Conservation (phyloP, 64 coral and sea anemone genomes). For the Pocillopora verrucosa region DNA sequence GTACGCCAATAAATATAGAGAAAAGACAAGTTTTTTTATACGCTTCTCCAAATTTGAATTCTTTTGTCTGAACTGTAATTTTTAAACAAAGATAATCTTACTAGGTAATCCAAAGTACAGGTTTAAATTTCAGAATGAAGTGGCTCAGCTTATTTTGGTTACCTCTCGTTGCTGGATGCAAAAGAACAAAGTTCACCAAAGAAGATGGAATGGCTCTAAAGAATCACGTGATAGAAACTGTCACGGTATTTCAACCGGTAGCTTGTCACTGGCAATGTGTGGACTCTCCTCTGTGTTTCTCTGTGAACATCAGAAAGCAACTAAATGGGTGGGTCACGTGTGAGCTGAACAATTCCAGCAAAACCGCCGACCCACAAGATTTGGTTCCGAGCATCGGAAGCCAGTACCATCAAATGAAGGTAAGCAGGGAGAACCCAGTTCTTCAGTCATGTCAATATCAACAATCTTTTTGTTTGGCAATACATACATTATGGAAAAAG, state of each 20-base stretch:
- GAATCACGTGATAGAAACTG: conserved; percentile 26
- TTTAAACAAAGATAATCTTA: no score
- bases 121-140: no score
- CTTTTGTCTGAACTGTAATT: no score
- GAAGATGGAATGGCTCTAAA: background rate
- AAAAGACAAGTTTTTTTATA: no score
- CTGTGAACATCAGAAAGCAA: conserved; percentile 9
- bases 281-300: conserved; percentile 13
- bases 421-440: no score
- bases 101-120: no score
- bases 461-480: no score
- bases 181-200: conserved; percentile 11
- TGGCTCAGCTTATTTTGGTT: background rate
- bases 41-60: no score
- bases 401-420: conserved; percentile 18
- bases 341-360: conserved; percentile 43
- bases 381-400: background rate
- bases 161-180: conserved; percentile 2
- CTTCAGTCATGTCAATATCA: no score
- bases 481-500: no score
- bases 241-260: background rate
- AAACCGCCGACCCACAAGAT: conserved; percentile 1
- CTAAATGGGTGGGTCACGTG: conserved; percentile 15
- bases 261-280: conserved; percentile 13
- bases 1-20: no score